Evolutionary conservation across 2,113 vertebrate genomes (phyloP), one percentile per base, ranked within the genome.

Genomic region (Silurus glanis): DNA sequence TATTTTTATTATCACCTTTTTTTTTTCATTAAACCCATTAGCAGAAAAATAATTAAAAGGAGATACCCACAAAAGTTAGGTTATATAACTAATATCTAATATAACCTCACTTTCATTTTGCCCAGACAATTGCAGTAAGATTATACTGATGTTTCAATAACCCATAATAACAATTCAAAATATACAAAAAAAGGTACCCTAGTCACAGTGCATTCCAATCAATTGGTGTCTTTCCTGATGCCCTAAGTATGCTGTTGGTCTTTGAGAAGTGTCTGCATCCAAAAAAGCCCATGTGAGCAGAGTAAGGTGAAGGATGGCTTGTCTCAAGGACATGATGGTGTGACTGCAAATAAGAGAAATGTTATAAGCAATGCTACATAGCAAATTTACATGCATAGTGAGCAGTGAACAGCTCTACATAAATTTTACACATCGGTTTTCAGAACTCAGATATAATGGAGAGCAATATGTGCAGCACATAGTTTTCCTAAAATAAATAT

Each of bases 241-340:
- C 94, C 89, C 83, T 87, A 5, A 99, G 95, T 88, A 97, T 88
- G 75, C 96, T 94, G 0, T 99, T 99, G 0, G 98, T 95, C 91
- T 96, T 97, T 0, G 97, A 99, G 91, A 99, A 99, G 88, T 99
- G 98, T 6, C 72, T 93, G 78, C 97, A 99, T 28, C 98, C 98
- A 0, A 98, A 97, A 91, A 97, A 99, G 0, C 98, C 98, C 71
- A 97, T 94, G 87, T 98, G 95, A 87, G 92, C 97, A 0, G 98
- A 99, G 74, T 97, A 55, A 0, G 98, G 98, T 0, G 98, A 99
- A 0, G 98, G 98, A 55, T 99, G 98, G 4, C 95, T 96, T 0
- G 97, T 92, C 93, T 97, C 96, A 75, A 99, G 94, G 85, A 99
- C 91, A 0, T 97, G 96, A 92, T 99, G 98, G 10, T 95, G 96